phyloP scores from a whole-genome alignment of 2,113 vertebrate species.

The Marmota flaviventris region DNA sequence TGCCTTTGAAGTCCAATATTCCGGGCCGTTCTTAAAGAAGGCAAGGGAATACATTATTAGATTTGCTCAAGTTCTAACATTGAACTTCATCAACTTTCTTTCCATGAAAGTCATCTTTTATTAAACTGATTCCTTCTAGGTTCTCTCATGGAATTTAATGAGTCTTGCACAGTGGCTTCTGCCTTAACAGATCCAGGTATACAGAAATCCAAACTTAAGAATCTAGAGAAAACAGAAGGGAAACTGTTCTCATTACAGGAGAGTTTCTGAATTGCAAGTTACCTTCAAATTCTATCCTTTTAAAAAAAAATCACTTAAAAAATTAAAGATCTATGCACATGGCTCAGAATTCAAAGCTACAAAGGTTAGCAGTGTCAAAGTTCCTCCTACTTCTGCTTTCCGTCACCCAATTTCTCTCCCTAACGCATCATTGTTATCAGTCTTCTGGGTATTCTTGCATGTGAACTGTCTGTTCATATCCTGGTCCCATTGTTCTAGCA shows the following conservation, averaged over 20 bases:
- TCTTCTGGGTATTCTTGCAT: not conserved
- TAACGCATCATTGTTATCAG: not conserved
- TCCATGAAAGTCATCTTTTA: not conserved
- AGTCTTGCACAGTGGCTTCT: not conserved
- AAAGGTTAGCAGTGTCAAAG: not conserved
- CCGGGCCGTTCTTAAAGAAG: constrained; percentile 92
- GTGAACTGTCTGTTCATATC: not conserved
- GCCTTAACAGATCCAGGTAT: constrained; percentile 19
- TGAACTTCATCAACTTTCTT: not conserved
- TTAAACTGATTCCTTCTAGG: not conserved
- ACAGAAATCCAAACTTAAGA: constrained; percentile 33
- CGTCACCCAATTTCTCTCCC: not conserved
- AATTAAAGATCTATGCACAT: not conserved
- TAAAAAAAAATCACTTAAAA: not conserved
- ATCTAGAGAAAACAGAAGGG: not conserved
- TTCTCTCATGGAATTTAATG: not conserved
- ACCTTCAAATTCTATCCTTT: constrained; percentile 21
- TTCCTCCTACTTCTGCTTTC: not conserved
- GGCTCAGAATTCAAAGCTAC: not conserved
- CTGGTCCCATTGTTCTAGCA: not conserved
- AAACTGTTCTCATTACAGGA: not conserved
- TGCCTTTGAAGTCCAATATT: constrained; percentile 95
- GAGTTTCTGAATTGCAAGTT: not conserved
- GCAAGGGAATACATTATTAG: not conserved
- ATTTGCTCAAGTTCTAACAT: not conserved